A percentile compares a stretch with the other conserved stretches of the same genome.
These are phyloP conservation scores for Drosophila elegans DNA, from an alignment of 1,140 invertebrate genomes.

Conservation along the genomic window DNA sequence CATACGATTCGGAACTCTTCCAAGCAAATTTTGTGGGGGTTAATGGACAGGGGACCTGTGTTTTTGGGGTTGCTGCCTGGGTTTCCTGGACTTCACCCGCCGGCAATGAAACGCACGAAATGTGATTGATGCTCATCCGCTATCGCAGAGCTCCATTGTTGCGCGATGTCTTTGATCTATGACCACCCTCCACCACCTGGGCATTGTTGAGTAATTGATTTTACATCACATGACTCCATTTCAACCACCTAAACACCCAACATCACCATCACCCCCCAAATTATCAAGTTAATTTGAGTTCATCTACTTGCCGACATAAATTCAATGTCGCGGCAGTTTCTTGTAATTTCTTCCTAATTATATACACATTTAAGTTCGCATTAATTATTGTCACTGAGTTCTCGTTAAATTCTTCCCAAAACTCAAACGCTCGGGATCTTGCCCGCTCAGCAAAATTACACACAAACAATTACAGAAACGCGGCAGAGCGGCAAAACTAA, in stretches of 20 bases:
- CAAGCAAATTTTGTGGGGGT: background rate
- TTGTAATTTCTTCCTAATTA: conserved; percentile 54
- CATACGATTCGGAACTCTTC: conserved; percentile 4
- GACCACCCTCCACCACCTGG: conserved; percentile 36
- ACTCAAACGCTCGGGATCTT: conserved; percentile 23
- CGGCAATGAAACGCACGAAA: conserved; percentile 23
- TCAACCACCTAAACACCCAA: background rate
- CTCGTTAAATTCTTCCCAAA: conserved; percentile 24
- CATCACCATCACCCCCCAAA: background rate
- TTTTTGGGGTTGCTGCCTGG: conserved; percentile 36
- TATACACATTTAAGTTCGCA: conserved; percentile 44
- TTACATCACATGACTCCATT: conserved; percentile 29
- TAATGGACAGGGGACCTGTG: conserved; percentile 4
- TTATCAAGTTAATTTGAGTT: conserved; percentile 12
- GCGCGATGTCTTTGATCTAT: conserved; percentile 49
- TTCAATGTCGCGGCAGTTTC: conserved; percentile 54
- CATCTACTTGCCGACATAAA: conserved; percentile 12
- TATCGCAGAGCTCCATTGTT: conserved; percentile 18
- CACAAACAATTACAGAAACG: conserved; percentile 41
- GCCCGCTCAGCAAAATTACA: conserved; percentile 31
- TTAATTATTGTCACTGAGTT: conserved; percentile 51
- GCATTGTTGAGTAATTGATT: conserved; percentile 71
- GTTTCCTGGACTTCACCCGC: conserved; percentile 3
- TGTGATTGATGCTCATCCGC: conserved; percentile 55
- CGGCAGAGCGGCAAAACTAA: conserved; percentile 10